Evolutionary conservation across 2,797 vertebrate genomes (phyloP), one percentile per base, ranked within the genome.

Genomic region (Bradypus variegatus): DNA sequence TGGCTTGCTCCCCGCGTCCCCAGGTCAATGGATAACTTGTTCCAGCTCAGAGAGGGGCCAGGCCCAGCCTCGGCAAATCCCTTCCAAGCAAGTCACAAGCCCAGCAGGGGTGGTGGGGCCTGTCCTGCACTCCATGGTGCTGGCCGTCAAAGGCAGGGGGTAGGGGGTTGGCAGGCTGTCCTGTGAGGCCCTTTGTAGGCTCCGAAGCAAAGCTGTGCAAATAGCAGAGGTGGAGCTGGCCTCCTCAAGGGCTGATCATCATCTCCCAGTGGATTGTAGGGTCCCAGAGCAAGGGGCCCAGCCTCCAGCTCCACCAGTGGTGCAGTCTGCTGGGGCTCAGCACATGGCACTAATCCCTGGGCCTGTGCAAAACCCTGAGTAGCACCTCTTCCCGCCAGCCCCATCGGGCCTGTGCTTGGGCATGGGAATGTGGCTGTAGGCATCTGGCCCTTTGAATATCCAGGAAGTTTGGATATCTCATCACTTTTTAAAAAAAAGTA

Each of bases 21-120:
- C 58, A 41, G 29, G 88, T 95, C 94, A 94, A 90, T 95, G 89
- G 94, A 95, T 96, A 95, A 94, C 94, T 87, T 45, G 38, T 85
- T 29, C 38, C 45, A 15, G 83, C 83, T 90, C 78, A 64, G 69
- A 82, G 31, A 94, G 36, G 62, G 70, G 41, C 70, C 69, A 31
- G 13, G 29, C 38, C n/a, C 67, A 19, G 69, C 75, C 82, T 73
- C 85, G 72, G 18, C 33, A 89, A 65, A 91, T 10, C 77, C 69
- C 79, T 87, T 55, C 21, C 38, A 85, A 77, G 58, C 29, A 53
- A 79, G 58, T 38, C 25, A 62, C 25, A 67, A 88, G 73, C 36
- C 36, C 90, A 69, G 76, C 16, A 27, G 48, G 45, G 41, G 53
- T 14, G 23, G 65, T 8, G 62, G 72, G 85, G 29, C 19, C 86